Conservation (phyloP, 2,888 invertebrate species). For the Melanargia galathea region DNA sequence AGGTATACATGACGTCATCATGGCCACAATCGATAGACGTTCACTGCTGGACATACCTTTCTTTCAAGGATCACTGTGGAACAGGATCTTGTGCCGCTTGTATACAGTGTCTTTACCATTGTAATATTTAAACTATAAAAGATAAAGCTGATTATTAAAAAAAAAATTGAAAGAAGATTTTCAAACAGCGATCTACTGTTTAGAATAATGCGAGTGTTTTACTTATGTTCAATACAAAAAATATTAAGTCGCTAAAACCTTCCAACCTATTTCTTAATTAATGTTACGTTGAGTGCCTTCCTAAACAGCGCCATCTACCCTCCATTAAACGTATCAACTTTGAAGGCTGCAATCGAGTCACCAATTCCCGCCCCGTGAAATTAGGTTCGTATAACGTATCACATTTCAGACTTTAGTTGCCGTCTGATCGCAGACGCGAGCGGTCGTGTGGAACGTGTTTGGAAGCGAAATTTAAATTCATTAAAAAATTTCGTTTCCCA, state of each 20-base stretch:
- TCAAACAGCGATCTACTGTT: too few species aligned
- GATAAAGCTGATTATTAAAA: too few species aligned
- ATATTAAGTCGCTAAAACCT: background rate
- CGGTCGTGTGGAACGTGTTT: slow-evolving; percentile 45
- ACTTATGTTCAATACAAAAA: background rate
- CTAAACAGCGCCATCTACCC: slow-evolving; percentile 47
- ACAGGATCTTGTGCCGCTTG: too few species aligned
- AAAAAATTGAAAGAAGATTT: too few species aligned
- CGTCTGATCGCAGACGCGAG: slow-evolving; percentile 50
- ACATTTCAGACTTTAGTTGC: slow-evolving; percentile 58
- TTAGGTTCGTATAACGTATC: slow-evolving; percentile 66
- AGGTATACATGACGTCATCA: too few species aligned
- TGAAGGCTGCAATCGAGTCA: slow-evolving; percentile 52
- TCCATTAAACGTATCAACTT: slow-evolving; percentile 42
- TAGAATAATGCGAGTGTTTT: background rate
- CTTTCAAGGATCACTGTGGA: too few species aligned
- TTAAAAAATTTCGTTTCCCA: slow-evolving; percentile 16
- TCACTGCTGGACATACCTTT: too few species aligned
- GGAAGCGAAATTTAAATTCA: slow-evolving; percentile 8
- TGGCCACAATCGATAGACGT: too few species aligned
- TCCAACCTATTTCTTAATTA: slow-evolving; percentile 5
- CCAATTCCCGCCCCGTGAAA: slow-evolving; percentile 58
- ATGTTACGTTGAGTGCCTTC: background rate
- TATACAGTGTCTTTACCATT: too few species aligned
- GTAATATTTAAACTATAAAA: too few species aligned